Conservation (phyloP, 2,797 vertebrate genomes). For the Strix occidentalis region DNA sequence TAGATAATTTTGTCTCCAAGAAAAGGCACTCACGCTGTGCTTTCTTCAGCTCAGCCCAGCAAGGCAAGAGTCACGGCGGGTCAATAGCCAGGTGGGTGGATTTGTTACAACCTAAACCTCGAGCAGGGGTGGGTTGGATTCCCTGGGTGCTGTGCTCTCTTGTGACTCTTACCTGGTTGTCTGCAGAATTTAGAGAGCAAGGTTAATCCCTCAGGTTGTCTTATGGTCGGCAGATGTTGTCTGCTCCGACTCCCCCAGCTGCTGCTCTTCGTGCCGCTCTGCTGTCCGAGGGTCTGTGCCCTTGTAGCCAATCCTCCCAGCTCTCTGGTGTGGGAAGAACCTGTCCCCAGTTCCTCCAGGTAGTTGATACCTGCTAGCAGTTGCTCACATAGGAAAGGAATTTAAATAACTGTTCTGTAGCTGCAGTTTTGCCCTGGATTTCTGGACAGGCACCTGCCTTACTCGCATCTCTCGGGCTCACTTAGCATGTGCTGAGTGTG, state of each 20-base stretch:
- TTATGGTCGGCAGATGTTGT: not conserved
- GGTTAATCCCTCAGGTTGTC: not conserved
- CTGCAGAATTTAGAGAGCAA: not conserved
- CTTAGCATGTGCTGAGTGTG: fast-evolving
- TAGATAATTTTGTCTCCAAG: conserved; percentile 9
- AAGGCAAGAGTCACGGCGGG: fast-evolving
- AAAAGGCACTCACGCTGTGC: not conserved
- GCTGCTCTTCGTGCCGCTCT: fast-evolving
- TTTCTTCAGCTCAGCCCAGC: not conserved
- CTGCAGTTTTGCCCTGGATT: not conserved
- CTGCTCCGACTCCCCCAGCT: fast-evolving
- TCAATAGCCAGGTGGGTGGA: not conserved
- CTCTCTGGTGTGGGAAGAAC: not conserved
- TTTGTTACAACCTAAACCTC: not conserved
- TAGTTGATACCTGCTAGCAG: not conserved
- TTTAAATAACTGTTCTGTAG: not conserved
- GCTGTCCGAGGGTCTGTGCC: fast-evolving
- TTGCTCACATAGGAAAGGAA: not conserved
- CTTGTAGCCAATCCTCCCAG: not conserved
- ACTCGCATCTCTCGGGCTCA: not conserved
- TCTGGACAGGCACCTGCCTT: not conserved
- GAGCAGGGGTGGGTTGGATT: not conserved
- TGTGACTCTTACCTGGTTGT: not conserved
- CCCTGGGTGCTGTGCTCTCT: not conserved
- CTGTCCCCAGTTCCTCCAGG: not conserved